Conservation (phyloP, 2,797 vertebrate species). For the Sibirionetta formosa region DNA sequence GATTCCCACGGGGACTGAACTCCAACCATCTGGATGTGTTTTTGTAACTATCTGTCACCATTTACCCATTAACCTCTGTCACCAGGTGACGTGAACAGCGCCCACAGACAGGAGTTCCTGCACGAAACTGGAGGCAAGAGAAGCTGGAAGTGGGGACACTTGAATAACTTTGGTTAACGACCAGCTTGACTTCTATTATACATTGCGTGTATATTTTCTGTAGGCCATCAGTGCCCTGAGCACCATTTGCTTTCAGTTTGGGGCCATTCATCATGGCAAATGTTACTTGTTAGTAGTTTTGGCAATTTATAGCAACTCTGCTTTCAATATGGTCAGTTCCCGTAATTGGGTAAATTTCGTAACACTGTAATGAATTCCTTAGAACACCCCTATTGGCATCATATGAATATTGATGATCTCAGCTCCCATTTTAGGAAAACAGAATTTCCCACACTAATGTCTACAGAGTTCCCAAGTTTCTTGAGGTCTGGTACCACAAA, state of each 20-base stretch:
- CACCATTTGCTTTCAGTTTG: not conserved
- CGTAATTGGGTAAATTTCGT: not conserved
- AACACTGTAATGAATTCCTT: not conserved
- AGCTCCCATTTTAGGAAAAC: not conserved
- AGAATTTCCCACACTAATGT: accelerated
- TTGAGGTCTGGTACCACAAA: not conserved
- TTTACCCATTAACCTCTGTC: not conserved
- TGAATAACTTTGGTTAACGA: not conserved
- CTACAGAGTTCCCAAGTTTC: not conserved
- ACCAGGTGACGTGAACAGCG: not conserved
- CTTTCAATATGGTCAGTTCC: not conserved
- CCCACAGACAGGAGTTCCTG: not conserved
- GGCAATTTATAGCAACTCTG: not conserved
- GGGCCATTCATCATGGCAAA: not conserved
- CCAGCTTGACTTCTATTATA: not conserved
- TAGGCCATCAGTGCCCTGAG: not conserved
- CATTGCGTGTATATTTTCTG: not conserved
- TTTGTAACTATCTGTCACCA: not conserved
- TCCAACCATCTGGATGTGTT: not conserved
- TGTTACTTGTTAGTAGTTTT: not conserved
- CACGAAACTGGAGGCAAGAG: not conserved
- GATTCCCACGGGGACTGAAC: not conserved
- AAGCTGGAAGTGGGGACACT: not conserved
- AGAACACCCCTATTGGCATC: not conserved
- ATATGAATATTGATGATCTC: not conserved